Conservation (phyloP, 2,888 invertebrate genomes). For the Philopedon plagiatum region DNA sequence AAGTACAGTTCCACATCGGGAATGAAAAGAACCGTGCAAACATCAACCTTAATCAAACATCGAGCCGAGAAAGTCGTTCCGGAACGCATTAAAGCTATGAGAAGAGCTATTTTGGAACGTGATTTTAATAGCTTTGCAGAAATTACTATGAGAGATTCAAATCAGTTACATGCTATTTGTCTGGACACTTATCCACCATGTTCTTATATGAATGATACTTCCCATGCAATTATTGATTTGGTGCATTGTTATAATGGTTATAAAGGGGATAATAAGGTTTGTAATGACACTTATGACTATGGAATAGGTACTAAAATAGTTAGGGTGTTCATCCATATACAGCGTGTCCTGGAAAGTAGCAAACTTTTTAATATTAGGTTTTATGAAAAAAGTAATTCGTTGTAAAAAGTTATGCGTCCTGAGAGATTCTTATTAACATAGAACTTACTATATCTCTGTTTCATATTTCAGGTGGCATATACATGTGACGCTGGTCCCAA, state of each 20-base stretch:
- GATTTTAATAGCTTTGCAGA: conserved; percentile 91
- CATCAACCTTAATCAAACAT: conserved; percentile 86
- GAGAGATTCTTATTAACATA: not conserved
- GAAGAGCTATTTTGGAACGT: conserved; percentile 73
- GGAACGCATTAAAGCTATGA: conserved; percentile 75
- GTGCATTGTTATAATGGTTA: conserved; percentile 87
- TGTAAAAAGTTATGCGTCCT: too few relatives aligned
- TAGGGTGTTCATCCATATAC: too few relatives aligned
- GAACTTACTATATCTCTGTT: too few relatives aligned
- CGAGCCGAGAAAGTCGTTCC: conserved; percentile 84
- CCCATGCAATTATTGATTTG: conserved; percentile 83
- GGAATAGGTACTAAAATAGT: too few relatives aligned
- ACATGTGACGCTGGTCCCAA: conserved; percentile 99
- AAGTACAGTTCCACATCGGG: conserved; percentile 89
- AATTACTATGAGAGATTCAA: conserved; percentile 97
- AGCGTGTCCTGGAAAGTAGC: too few relatives aligned
- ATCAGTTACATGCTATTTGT: conserved; percentile 96
- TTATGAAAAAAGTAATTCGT: too few relatives aligned
- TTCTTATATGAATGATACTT: conserved; percentile 92
- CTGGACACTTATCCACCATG: conserved; percentile 95
- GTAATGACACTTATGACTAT: not conserved
- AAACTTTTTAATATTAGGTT: too few relatives aligned
- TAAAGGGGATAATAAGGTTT: conserved; percentile 75
- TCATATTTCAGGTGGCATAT: conserved; percentile 81
- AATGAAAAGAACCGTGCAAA: conserved; percentile 86